Percentiles rank a stretch among this genome's conserved stretches.
phyloP scores from a whole-genome alignment of 2,797 vertebrate genomes.

The Anguilla megastoma region DNA sequence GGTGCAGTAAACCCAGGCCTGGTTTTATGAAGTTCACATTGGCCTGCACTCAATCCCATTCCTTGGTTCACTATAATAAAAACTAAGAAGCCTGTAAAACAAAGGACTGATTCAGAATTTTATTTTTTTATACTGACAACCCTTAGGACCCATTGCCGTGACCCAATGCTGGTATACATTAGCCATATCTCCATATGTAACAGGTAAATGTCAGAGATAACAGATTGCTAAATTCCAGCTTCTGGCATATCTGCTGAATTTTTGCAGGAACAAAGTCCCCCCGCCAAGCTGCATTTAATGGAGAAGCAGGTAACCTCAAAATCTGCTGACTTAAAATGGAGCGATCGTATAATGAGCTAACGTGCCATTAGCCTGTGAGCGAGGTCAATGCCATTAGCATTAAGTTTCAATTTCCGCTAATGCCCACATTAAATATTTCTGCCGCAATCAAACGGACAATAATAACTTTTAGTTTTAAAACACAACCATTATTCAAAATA shows the following conservation, averaged over 20 bases:
- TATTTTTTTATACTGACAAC: neutral
- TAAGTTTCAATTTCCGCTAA: constrained; percentile 10
- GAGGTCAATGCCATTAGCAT: constrained; percentile 29
- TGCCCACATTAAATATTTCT: constrained; percentile 20
- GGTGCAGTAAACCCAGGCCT: neutral
- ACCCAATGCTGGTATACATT: constrained; percentile 33
- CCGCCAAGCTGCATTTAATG: constrained; percentile 41
- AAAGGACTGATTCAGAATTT: constrained; percentile 1
- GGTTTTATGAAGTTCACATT: neutral
- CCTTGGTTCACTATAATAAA: constrained; percentile 5
- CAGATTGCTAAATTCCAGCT: constrained; percentile 34
- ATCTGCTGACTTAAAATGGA: constrained; percentile 23
- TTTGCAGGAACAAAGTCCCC: constrained; percentile 33
- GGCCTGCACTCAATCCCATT: neutral
- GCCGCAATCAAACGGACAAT: constrained; percentile 13
- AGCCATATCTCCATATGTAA: constrained; percentile 36
- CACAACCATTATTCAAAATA: neutral
- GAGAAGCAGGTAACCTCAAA: constrained; percentile 41
- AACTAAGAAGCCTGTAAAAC: neutral
- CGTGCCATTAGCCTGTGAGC: constrained; percentile 42
- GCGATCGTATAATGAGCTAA: constrained; percentile 37
- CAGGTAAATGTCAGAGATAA: constrained; percentile 51
- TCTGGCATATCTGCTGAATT: constrained; percentile 1
- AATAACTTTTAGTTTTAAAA: neutral
- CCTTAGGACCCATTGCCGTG: neutral